phyloP scores from a whole-genome alignment of 2,888 invertebrate species.

The Monopis laevigella region DNA sequence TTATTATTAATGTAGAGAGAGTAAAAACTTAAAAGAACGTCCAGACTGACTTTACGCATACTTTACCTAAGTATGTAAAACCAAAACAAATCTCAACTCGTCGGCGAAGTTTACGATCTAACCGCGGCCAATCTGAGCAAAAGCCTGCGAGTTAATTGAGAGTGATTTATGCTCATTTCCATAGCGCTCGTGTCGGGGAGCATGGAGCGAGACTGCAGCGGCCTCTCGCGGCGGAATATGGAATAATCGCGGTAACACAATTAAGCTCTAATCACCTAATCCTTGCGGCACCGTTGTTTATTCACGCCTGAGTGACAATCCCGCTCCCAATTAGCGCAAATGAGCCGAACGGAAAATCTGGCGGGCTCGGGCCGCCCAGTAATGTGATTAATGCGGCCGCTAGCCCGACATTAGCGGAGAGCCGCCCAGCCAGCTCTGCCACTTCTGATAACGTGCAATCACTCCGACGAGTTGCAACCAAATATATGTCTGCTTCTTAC shows the following conservation, averaged over 20 bases:
- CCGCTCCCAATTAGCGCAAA: slow-evolving; percentile 65
- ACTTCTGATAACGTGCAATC: background rate
- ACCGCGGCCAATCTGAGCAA: background rate
- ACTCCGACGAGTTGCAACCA: background rate
- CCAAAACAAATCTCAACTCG: too few relatives aligned
- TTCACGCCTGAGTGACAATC: slow-evolving; percentile 67
- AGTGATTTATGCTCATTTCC: slow-evolving; percentile 6
- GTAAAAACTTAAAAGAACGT: too few relatives aligned
- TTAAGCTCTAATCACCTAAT: slow-evolving; percentile 66
- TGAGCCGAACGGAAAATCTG: slow-evolving; percentile 67
- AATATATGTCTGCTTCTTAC: too few relatives aligned
- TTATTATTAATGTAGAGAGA: too few relatives aligned
- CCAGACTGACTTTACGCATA: too few relatives aligned
- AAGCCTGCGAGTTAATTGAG: slow-evolving; percentile 1
- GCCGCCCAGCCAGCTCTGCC: background rate
- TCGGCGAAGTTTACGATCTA: too few relatives aligned
- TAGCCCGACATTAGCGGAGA: slow-evolving; percentile 38
- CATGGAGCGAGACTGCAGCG: slow-evolving; percentile 55
- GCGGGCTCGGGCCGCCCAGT: slow-evolving; percentile 33
- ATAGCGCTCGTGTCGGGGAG: slow-evolving; percentile 27
- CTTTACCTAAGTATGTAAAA: too few relatives aligned
- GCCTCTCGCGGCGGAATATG: slow-evolving; percentile 42
- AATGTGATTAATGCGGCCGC: slow-evolving; percentile 60
- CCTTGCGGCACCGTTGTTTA: slow-evolving; percentile 64
- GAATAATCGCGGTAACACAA: slow-evolving; percentile 64